Conservation (phyloP, 2,888 invertebrate genomes). For the Spilosoma lubricipeda region DNA sequence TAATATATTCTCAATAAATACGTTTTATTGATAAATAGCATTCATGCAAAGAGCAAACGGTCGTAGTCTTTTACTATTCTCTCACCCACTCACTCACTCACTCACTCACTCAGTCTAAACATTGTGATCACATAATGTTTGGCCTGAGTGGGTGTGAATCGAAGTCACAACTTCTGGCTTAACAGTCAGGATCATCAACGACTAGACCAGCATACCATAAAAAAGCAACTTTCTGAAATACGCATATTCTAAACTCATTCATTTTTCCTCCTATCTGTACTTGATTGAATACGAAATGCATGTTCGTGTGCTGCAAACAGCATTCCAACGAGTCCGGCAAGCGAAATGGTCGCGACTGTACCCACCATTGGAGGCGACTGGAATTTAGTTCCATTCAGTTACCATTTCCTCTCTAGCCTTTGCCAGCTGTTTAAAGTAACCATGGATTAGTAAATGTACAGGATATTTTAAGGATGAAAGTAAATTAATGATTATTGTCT, state of each 20-base stretch:
- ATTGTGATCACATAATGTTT: too few species aligned
- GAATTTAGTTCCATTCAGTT: constrained; percentile 85
- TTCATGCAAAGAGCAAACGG: too few species aligned
- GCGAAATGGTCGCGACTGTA: constrained; percentile 61
- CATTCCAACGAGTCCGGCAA: constrained; percentile 73
- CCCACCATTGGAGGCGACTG: constrained; percentile 68
- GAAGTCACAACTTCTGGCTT: too few species aligned
- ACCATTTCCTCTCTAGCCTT: constrained; percentile 82
- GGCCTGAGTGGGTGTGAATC: too few species aligned
- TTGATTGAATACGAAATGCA: constrained; percentile 22
- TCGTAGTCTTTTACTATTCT: too few species aligned
- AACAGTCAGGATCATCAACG: not conserved
- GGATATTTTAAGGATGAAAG: not conserved
- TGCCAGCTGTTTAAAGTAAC: constrained; percentile 76
- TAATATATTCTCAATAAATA: too few species aligned
- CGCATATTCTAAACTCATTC: constrained; percentile 7
- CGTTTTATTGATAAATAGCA: too few species aligned
- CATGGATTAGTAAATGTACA: constrained; percentile 2
- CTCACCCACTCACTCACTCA: too few species aligned
- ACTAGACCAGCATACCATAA: not conserved
- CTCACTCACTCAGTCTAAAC: too few species aligned
- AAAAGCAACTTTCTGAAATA: not conserved
- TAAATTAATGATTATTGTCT: not conserved
- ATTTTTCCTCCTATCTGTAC: constrained; percentile 21
- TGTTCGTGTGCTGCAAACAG: constrained; percentile 56